Evolutionary conservation across 2,888 invertebrate species (phyloP), one percentile per base, ranked within the genome.

Genomic region (Drosophila ezoana): DNA sequence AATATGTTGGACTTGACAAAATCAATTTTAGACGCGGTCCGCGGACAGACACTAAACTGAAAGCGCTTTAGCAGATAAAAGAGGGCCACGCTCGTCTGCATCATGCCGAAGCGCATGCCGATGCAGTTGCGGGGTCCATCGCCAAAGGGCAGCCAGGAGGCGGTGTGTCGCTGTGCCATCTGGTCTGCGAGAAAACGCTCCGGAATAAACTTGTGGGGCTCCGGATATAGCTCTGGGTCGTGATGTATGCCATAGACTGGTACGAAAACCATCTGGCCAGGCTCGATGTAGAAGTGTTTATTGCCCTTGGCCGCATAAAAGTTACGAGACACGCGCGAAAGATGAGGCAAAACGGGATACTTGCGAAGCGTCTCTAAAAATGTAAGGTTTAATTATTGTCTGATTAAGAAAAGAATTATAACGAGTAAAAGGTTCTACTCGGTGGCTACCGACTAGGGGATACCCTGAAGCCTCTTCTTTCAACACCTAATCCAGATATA

Each of bases 171-270:
- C 65, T 94, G 83, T 33, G 92, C 92, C 72, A 94, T 93, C 51
- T 93, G 93, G 66, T 94, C 93, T 5, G 92, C 91, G 0, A 92
- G 85, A 81, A 95, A 95, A 71, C 95, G 92, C 14, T 95, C 94
- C 0, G 95, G 95, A 37, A 94, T 93, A 49, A 95, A 95, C 52
- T 92, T 93, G 3, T 94, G 92, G 0, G 95, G 95, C 11, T 95
- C 92, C 0, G 94, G 93, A 72, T 93, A 95, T 74, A 94, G 90
- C 1, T 93, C 91, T 0, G 94, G 93, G 79, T 94, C 94, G 89
- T 93, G 93, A 57, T 95, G 95, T 70, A 95, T 93, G 3, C 93
- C 93, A 72, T 93, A 92, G 10, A 92, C 90, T 0, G 94, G 94
- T 35, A 95, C 93, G 2, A 93, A 87, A 0, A 94, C 87, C 69